These are phyloP conservation scores for Seriola aureovittata DNA, from an alignment of 2,113 vertebrate genomes.

Conservation along the genomic window DNA sequence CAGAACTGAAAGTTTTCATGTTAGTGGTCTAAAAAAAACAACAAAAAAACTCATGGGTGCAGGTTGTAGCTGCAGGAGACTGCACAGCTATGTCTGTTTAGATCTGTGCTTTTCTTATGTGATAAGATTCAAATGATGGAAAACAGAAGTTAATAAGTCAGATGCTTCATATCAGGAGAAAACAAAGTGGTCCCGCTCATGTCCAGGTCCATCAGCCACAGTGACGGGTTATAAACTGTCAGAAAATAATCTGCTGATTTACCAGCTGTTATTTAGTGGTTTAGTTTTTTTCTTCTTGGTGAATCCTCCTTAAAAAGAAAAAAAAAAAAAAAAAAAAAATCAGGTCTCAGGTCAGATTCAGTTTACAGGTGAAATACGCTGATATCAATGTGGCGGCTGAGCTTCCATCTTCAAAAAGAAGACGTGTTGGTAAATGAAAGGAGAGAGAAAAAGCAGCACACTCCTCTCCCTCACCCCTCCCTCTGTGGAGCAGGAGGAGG, in stretches of 20 bases:
- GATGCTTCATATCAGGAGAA: not conserved
- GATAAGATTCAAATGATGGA: not conserved
- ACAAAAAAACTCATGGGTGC: too few species aligned
- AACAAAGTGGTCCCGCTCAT: not conserved
- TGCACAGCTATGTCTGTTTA: too few species aligned
- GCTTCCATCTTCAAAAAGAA: not conserved
- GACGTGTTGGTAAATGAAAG: not conserved
- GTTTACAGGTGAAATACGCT: not conserved
- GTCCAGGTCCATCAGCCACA: too few species aligned
- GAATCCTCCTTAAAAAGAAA: not conserved
- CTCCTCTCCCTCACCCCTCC: constrained; percentile 43
- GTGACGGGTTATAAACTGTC: too few species aligned
- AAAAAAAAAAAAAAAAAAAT: not conserved
- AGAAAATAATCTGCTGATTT: too few species aligned
- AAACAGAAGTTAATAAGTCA: not conserved
- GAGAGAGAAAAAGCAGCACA: not conserved
- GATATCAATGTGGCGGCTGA: not conserved
- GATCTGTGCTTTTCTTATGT: too few species aligned
- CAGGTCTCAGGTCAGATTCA: not conserved
- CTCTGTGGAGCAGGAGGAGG: constrained; percentile 35
- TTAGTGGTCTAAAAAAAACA: too few species aligned
- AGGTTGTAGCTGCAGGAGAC: too few species aligned
- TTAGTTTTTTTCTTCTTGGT: not conserved
- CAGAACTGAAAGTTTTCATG: not conserved
- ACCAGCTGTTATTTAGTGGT: not conserved